Evolutionary conservation across 2,888 invertebrate species (phyloP).

Genomic region (Parnassius smintheus): DNA sequence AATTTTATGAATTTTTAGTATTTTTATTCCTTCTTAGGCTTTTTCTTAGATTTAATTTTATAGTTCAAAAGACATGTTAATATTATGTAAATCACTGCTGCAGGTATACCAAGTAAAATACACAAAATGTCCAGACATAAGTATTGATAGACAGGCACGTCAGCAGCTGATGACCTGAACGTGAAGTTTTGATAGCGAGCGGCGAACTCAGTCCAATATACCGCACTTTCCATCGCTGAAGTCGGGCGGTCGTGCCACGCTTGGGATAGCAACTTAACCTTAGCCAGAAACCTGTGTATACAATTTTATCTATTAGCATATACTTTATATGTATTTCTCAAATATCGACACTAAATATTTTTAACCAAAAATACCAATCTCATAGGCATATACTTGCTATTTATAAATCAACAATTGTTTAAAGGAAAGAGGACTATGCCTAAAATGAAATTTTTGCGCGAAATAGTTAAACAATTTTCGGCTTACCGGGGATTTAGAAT

Average conservation of each 20-base stretch:
- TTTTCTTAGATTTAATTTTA: slow-evolving; percentile 5
- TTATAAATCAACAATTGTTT: no score
- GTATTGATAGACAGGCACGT: slow-evolving; percentile 61
- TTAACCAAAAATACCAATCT: no score
- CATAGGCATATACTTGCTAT: no score
- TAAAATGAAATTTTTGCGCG: no score
- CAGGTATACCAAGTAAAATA: slow-evolving; percentile 14
- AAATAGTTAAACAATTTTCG: no score
- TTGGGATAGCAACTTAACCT: slow-evolving; percentile 64
- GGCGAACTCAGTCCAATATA: slow-evolving; percentile 82
- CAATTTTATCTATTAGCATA: slow-evolving; percentile 3
- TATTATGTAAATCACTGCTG: not conserved
- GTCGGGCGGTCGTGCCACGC: slow-evolving; percentile 75
- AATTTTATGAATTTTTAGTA: no score
- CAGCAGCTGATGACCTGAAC: slow-evolving; percentile 54
- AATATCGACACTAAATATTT: no score
- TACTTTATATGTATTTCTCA: no score
- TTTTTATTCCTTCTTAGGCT: slow-evolving; percentile 19
- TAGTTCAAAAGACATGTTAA: slow-evolving; percentile 5
- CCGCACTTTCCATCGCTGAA: slow-evolving; percentile 73
- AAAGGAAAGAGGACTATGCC: no score
- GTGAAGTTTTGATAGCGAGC: slow-evolving; percentile 66
- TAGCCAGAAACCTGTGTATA: slow-evolving; percentile 53
- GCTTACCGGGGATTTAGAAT: slow-evolving; percentile 78
- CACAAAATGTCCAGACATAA: slow-evolving; percentile 55